Percentiles rank a stretch among this genome's conserved stretches.
phyloP scores from a whole-genome alignment of 1,140 invertebrate genomes.

The Drosophila lowei region DNA sequence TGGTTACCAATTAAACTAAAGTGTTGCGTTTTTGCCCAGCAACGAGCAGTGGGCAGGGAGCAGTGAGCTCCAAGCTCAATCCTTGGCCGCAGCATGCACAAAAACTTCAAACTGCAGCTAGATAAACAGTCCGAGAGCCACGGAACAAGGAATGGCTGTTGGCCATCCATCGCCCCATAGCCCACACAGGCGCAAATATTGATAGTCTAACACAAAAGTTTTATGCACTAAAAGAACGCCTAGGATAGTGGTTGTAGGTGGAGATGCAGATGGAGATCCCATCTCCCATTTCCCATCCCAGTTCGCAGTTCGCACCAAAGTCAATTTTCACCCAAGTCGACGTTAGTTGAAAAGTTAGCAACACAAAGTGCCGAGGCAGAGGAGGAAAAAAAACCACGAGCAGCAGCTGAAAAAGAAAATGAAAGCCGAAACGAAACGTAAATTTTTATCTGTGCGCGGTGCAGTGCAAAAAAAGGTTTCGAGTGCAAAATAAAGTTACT shows the following conservation, averaged over 20 bases:
- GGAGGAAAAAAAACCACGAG: slow-evolving; percentile 17
- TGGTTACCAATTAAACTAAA: slow-evolving; percentile 74
- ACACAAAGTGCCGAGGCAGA: slow-evolving; percentile 37
- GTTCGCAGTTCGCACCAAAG: slow-evolving; percentile 36
- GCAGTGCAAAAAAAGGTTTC: slow-evolving; percentile 78
- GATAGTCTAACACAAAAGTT: slow-evolving; percentile 78
- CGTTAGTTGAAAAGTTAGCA: slow-evolving; percentile 77
- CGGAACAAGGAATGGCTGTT: too few species aligned
- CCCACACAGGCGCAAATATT: slow-evolving; percentile 69
- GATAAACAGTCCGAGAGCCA: slow-evolving; percentile 55
- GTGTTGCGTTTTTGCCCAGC: slow-evolving; percentile 62
- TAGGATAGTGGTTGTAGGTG: slow-evolving; percentile 9
- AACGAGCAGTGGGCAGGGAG: not conserved
- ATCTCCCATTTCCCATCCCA: not conserved
- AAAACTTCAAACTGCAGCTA: slow-evolving; percentile 68
- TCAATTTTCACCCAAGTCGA: slow-evolving; percentile 79
- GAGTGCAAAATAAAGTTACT: slow-evolving; percentile 81
- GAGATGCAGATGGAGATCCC: not conserved
- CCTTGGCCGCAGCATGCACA: slow-evolving; percentile 45
- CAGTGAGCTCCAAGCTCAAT: slow-evolving; percentile 14
- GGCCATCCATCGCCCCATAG: too few species aligned
- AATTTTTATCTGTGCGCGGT: slow-evolving; percentile 72
- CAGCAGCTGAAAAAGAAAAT: slow-evolving; percentile 41
- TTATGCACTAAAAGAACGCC: slow-evolving; percentile 59
- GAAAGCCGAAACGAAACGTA: slow-evolving; percentile 65